Evolutionary conservation across 2,113 vertebrate species (phyloP), one percentile per base, ranked within the genome.

Genomic region (Hippolais icterina): DNA sequence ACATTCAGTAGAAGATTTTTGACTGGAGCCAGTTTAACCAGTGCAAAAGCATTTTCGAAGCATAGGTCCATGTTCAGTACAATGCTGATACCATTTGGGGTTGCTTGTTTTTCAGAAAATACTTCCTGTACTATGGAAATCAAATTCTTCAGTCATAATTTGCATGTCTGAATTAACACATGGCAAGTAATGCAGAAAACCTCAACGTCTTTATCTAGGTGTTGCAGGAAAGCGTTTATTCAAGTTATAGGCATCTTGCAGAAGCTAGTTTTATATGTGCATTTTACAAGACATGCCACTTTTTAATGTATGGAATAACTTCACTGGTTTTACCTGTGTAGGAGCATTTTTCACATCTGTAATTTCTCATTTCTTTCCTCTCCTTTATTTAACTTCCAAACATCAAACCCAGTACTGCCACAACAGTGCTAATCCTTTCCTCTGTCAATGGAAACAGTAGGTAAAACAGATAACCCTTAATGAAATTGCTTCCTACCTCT

Each of bases 111-210:
- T 85, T 76, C 92, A 64, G 47, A 88, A 90, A 70, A 68, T 16
- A 66, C 35, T 70, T 92, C 50, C 60, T 47, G 80, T 63, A 10
- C 69, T 49, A 56, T 2, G 2, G 74, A 94, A 87, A 75, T n/a
- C 44, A 66, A 33, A 50, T 81, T 44, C 50, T 90, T 83, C 70
- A 52, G 66, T 63, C 76, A 46, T 25, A 27, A 92, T 89, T 89
- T 97, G 81, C 91, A 94, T 75, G 89, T 93, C 96, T 96, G 91
- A 82, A 79, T 47, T 52, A 89, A 86, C 0, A 0, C 83, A 42
- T 9, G 76, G 71, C 88, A 83, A 90, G 41, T 4, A 5, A 59
- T n/a, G 89, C 79, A 66, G 80, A 87, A 78, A 83, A 57, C 10
- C 41, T 71, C 60, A n/a, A 27, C 12, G 49, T 35, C 35, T 60